phyloP scores from a whole-genome alignment of 2,888 invertebrate genomes.

The Flexamia atlantica region DNA sequence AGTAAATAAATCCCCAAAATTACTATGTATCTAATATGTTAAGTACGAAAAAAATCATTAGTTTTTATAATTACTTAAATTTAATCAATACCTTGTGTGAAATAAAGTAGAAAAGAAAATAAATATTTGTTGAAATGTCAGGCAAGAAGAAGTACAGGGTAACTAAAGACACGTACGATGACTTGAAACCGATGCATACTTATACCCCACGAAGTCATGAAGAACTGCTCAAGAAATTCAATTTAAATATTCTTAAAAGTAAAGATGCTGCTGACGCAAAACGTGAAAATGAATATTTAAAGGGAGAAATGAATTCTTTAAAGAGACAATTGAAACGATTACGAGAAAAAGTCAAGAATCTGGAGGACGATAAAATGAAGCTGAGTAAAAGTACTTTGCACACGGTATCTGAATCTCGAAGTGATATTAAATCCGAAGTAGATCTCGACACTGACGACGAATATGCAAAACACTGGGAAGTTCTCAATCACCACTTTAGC shows the following conservation, averaged over 20 bases:
- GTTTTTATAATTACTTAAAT: too few species aligned
- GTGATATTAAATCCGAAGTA: background rate
- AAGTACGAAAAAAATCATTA: too few species aligned
- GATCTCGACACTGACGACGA: background rate
- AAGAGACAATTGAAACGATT: background rate
- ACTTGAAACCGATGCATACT: background rate
- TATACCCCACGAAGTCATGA: slow-evolving; percentile 11
- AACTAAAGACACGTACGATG: too few species aligned
- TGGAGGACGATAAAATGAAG: background rate
- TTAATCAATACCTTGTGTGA: too few species aligned
- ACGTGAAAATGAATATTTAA: slow-evolving; percentile 25
- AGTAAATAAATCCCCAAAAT: too few species aligned
- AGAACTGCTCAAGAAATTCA: background rate
- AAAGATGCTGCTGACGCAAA: background rate
- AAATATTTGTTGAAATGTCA: too few species aligned
- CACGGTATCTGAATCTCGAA: background rate
- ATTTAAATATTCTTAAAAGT: background rate
- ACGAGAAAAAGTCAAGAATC: background rate
- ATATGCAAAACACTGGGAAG: background rate
- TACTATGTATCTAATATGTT: too few species aligned
- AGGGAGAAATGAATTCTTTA: background rate
- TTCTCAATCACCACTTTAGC: background rate
- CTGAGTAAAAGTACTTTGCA: background rate
- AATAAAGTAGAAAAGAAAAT: too few species aligned
- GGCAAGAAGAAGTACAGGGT: too few species aligned